These are phyloP conservation scores for Drosophila bocki DNA, from an alignment of 1,140 invertebrate species.

Conservation along the genomic window DNA sequence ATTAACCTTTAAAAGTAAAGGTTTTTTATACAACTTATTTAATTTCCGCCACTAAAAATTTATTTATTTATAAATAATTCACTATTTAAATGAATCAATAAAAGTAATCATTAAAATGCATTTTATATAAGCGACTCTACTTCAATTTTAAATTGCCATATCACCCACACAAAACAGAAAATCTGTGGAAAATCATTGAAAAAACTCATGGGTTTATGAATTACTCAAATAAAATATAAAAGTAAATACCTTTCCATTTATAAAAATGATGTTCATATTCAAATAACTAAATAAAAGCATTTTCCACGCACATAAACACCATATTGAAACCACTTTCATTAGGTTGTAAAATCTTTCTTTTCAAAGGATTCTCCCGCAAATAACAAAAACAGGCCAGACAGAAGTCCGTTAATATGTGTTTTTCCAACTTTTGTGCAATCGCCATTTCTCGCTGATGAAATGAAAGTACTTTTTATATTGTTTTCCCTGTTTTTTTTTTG, in stretches of 20 bases:
- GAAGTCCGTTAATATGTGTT: constrained; percentile 31
- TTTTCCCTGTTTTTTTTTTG: background rate
- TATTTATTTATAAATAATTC: background rate
- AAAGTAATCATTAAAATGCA: background rate
- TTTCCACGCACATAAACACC: constrained; percentile 1
- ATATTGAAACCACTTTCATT: constrained; percentile 23
- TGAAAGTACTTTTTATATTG: constrained; percentile 14
- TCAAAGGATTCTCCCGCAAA: constrained; percentile 14
- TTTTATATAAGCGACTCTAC: background rate
- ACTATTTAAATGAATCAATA: background rate
- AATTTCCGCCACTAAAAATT: background rate
- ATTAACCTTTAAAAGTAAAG: background rate
- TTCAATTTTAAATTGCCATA: background rate
- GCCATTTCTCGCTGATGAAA: constrained; percentile 13
- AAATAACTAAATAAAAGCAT: constrained; percentile 8
- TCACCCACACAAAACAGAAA: background rate
- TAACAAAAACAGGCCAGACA: constrained; percentile 6
- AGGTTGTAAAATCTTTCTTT: constrained; percentile 26
- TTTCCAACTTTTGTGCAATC: constrained; percentile 27
- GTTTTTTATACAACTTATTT: background rate
- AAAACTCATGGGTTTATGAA: constrained; percentile 3
- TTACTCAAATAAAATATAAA: background rate
- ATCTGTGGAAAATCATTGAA: constrained; percentile 3
- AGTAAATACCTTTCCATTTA: background rate
- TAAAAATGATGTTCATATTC: background rate